phyloP scores from a whole-genome alignment of 2,113 vertebrate species.

The Nesoenas mayeri region DNA sequence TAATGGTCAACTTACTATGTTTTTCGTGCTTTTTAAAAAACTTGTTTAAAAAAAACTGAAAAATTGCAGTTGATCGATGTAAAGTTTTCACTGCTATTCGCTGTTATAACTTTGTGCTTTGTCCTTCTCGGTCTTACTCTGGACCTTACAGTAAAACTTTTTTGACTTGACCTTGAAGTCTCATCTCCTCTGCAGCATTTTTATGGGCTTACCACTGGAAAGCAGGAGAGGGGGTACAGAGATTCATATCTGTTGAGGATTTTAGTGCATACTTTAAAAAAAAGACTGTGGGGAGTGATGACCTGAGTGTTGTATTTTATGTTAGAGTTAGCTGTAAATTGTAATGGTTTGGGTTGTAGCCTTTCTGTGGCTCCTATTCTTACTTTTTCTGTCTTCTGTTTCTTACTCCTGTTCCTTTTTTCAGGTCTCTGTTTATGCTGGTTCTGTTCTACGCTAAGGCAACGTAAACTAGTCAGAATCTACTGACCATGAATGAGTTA shows the following conservation, averaged over 20 bases:
- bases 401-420: background rate
- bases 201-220: background rate
- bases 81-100: background rate
- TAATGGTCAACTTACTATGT: background rate
- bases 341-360: background rate
- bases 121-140: background rate
- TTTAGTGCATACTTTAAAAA: background rate
- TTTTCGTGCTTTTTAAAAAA: background rate
- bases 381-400: background rate
- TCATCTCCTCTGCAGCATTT: background rate
- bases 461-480: background rate
- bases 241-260: background rate
- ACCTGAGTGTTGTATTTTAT: background rate
- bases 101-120: background rate
- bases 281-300: background rate
- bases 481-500: background rate
- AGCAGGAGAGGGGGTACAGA: background rate
- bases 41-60: background rate
- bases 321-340: background rate
- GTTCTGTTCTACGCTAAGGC: background rate
- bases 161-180: background rate
- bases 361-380: background rate
- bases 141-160: background rate
- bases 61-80: background rate
- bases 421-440: background rate